phyloP scores from a whole-genome alignment of 2,888 invertebrate genomes.

The Volucella inanis region DNA sequence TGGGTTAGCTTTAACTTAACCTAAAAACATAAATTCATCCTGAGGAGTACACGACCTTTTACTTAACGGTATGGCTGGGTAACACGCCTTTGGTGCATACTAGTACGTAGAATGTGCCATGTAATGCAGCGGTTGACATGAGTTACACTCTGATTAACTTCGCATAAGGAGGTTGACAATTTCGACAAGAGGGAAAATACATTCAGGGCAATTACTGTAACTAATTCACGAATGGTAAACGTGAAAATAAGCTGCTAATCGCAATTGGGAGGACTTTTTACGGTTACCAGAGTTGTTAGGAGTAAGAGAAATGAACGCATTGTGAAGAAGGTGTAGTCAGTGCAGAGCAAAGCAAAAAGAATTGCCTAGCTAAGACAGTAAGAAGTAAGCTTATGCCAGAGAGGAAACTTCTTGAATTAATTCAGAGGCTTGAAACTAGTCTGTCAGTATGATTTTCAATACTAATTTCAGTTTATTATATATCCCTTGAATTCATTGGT shows the following conservation, averaged over 20 bases:
- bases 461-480: too few species aligned
- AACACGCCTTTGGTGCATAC: slow-evolving; percentile 28
- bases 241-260: slow-evolving; percentile 50
- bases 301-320: too few species aligned
- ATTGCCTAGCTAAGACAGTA: too few species aligned
- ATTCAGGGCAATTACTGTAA: neutral
- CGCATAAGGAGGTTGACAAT: slow-evolving; percentile 44
- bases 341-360: too few species aligned
- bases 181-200: slow-evolving; percentile 20
- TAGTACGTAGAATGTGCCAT: neutral
- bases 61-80: slow-evolving; percentile 30
- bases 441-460: too few species aligned
- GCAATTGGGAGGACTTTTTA: slow-evolving; percentile 20
- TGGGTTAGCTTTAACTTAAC: slow-evolving; percentile 73
- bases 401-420: too few species aligned
- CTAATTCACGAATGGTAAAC: slow-evolving; percentile 14
- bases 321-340: too few species aligned
- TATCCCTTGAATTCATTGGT: too few species aligned
- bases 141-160: slow-evolving; percentile 48
- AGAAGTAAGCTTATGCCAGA: too few species aligned
- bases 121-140: slow-evolving; percentile 26
- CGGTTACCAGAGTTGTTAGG: neutral
- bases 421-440: too few species aligned
- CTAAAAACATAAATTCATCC: slow-evolving; percentile 58
- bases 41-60: slow-evolving; percentile 47